Conservation (phyloP, 2,113 vertebrate genomes). For the Chitala chitala region DNA sequence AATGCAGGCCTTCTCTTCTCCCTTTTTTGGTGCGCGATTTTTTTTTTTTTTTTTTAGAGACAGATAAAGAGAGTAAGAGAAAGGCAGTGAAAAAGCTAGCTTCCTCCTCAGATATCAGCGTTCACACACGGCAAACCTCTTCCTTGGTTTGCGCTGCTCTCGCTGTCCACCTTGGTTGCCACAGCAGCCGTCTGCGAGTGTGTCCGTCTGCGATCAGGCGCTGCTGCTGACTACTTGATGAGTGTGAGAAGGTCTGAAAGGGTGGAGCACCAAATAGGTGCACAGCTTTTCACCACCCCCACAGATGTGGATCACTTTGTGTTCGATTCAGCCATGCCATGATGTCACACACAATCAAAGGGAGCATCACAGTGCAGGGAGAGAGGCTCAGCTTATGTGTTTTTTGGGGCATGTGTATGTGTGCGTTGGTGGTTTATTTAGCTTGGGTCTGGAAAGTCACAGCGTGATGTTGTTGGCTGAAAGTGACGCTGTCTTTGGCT, state of each 20-base stretch:
- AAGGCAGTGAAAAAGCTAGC: not conserved
- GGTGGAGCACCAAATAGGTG: not conserved
- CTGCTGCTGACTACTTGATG: not conserved
- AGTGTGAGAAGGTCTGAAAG: not conserved
- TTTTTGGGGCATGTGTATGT: not conserved
- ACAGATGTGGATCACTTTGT: slow-evolving; percentile 4
- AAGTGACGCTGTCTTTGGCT: not conserved
- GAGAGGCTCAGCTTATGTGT: not conserved
- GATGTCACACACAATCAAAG: slow-evolving; percentile 18
- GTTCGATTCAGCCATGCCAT: slow-evolving; percentile 17
- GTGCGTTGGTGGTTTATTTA: not conserved
- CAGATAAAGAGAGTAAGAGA: not conserved
- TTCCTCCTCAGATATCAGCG: not conserved
- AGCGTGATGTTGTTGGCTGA: not conserved
- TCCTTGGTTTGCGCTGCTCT: not conserved
- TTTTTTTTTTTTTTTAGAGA: not conserved
- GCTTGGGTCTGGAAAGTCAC: not conserved
- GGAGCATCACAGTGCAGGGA: not conserved
- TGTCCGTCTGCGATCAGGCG: not conserved
- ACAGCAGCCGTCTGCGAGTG: not conserved
- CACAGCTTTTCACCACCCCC: not conserved
- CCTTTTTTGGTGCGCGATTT: too few relatives aligned
- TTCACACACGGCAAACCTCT: not conserved
- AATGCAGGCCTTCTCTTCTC: not conserved
- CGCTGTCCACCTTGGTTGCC: slow-evolving; percentile 2